Evolutionary conservation across 1,140 invertebrate genomes (phyloP).

Genomic region (Lethrus apterus): DNA sequence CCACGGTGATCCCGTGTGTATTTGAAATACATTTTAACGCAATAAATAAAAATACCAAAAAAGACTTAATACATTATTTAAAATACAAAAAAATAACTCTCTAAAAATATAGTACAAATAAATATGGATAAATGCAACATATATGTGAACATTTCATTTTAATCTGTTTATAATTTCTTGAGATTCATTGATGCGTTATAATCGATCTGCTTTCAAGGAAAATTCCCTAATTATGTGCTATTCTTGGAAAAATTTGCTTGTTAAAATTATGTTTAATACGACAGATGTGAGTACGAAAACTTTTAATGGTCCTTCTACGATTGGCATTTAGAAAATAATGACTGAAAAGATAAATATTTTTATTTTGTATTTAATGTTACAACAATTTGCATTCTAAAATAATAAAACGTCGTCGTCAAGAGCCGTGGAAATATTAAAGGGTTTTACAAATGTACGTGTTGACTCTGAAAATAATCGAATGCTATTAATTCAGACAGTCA

Average conservation of each 20-base stretch:
- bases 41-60: too few species aligned
- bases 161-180: too few species aligned
- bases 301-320: constrained; percentile 13
- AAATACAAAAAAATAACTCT: too few species aligned
- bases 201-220: too few species aligned
- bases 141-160: too few species aligned
- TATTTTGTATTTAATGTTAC: not conserved
- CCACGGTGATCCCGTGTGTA: too few species aligned
- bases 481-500: constrained; percentile 34
- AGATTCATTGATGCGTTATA: too few species aligned
- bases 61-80: too few species aligned
- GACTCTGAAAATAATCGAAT: constrained; percentile 35
- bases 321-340: constrained; percentile 15
- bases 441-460: constrained; percentile 28
- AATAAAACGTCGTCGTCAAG: not conserved
- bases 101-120: too few species aligned
- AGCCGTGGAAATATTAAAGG: constrained; percentile 12
- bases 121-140: too few species aligned
- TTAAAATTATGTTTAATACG: constrained; percentile 13
- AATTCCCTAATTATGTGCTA: too few species aligned
- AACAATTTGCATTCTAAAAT: constrained; percentile 3
- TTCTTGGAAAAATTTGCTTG: constrained; percentile 10
- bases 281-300: constrained; percentile 11
- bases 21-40: too few species aligned
- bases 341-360: constrained; percentile 9